A percentile compares a stretch with the other conserved stretches of the same genome.
These are phyloP conservation scores for Copidosoma floridanum DNA, from an alignment of 1,140 invertebrate genomes.

Conservation along the genomic window DNA sequence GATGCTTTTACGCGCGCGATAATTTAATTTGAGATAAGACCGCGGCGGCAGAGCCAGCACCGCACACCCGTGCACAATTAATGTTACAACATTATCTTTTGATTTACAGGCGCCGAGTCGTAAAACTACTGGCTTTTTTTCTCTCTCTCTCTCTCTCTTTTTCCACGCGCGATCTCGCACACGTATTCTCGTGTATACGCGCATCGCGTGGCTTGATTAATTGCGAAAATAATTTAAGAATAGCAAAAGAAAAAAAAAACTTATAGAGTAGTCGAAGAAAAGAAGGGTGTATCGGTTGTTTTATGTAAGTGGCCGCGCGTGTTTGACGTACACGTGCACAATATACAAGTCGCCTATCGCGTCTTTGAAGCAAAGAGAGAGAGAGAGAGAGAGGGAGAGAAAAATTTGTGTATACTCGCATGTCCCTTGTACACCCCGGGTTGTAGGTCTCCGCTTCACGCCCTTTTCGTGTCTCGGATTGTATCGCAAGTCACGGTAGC, in stretches of 20 bases:
- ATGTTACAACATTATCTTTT: constrained; percentile 26
- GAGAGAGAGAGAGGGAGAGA: background rate
- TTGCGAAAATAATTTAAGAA: constrained; percentile 17
- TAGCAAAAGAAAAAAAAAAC: too few species aligned
- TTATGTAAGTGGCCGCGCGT: too few species aligned
- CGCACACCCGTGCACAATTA: constrained; percentile 6
- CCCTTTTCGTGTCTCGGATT: constrained; percentile 27
- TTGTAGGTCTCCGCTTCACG: background rate
- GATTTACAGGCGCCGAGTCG: constrained; percentile 11
- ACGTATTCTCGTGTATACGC: too few species aligned
- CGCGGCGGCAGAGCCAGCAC: too few species aligned
- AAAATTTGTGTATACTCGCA: background rate
- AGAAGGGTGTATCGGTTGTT: too few species aligned
- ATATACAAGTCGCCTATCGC: too few species aligned
- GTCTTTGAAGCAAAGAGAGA: too few species aligned
- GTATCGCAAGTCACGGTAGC: constrained; percentile 26
- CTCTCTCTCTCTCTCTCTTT: background rate
- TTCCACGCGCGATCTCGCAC: background rate
- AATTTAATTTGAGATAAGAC: constrained; percentile 24
- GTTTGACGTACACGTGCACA: too few species aligned
- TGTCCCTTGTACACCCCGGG: constrained; percentile 1
- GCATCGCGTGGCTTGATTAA: constrained; percentile 23
- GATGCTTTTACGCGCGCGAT: background rate
- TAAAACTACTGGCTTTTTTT: background rate
- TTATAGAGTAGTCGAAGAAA: too few species aligned